Evolutionary conservation across 2,113 vertebrate species (phyloP), one percentile per base, ranked within the genome.

Genomic region (Semicossyphus pulcher): DNA sequence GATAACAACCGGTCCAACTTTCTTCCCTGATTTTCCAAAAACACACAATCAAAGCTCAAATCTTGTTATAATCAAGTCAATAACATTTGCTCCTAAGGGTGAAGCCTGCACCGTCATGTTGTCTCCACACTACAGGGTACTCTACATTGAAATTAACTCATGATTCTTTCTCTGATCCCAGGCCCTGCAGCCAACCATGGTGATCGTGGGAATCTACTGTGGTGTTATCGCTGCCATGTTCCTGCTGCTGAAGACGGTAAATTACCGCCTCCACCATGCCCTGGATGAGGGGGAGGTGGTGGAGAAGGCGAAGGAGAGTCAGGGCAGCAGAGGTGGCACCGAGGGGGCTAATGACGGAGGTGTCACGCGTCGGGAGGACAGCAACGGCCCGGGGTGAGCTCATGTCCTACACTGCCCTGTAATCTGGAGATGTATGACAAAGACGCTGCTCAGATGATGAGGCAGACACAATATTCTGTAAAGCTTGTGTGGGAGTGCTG

Each of bases 171-270:
- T 92, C 36, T 90, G 1, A 82, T 82, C 52, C 76, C 91, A 99
- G 98, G 97, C 97, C 31, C 95, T 99, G 91, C 96, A 97, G 61
- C 96, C 97, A 79, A 96, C 96, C 79, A 96, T 97, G 96, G 95
- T 96, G 92, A 99, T 99, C 70, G 97, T 99, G 84, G 97, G 96
- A 76, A 95, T 99, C 92, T 99, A 99, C 93, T 98, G 97, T 79
- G 96, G 97, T 0, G 95, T 99, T 86, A 96, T 99, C 66, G 97
- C 95, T 51, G 95, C 94, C 90, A 94, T 98, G 91, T 99, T 99
- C 85, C 94, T 96, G 86, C 94, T 98, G 92, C 92, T 99, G 91
- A 99, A 99, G 94, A 95, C 93, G 83, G 95, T 99, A 89, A 99
- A 99, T 87, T 99, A 97, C 93, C 95, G 97, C 74, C 95, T 99